A percentile compares a stretch with the other conserved stretches of the same genome.
phyloP scores from a whole-genome alignment of 2,888 invertebrate species.

The Rhagonycha lutea region DNA sequence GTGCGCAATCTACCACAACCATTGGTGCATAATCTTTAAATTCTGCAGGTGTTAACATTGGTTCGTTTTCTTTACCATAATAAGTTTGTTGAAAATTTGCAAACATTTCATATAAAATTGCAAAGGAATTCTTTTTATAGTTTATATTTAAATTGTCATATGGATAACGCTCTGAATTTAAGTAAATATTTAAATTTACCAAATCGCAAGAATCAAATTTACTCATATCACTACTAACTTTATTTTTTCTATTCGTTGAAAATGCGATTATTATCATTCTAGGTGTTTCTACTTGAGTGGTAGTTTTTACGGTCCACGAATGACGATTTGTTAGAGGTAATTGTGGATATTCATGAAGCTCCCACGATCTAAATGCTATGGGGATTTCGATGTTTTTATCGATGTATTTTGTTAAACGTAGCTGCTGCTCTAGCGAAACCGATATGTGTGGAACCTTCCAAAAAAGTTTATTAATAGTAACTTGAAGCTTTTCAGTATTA shows the following conservation, averaged over 20 bases:
- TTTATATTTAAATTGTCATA: slow-evolving; percentile 45
- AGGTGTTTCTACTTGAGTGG: slow-evolving; percentile 44
- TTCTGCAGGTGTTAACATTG: background rate
- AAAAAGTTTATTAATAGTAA: background rate
- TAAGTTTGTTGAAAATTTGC: background rate
- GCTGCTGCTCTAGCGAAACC: too few species aligned
- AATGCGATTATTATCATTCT: slow-evolving; percentile 48
- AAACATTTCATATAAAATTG: slow-evolving; percentile 1
- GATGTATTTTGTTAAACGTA: slow-evolving; percentile 5
- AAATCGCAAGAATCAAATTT: slow-evolving; percentile 40
- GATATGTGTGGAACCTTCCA: background rate
- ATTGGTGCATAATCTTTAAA: slow-evolving; percentile 30
- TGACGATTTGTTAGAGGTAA: slow-evolving; percentile 43
- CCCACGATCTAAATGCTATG: slow-evolving; percentile 44
- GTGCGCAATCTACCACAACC: slow-evolving; percentile 35
- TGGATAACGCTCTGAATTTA: slow-evolving; percentile 46
- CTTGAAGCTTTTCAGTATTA: slow-evolving; percentile 5
- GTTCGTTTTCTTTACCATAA: background rate
- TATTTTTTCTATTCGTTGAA: slow-evolving; percentile 47
- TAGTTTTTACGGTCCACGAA: slow-evolving; percentile 44
- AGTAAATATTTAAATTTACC: slow-evolving; percentile 46
- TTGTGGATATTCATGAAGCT: slow-evolving; percentile 46
- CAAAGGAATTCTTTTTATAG: slow-evolving; percentile 37
- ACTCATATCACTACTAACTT: slow-evolving; percentile 33
- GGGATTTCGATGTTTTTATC: slow-evolving; percentile 11